Evolutionary conservation across 2,797 vertebrate genomes (phyloP).

Genomic region (Pogonophryne albipinna): DNA sequence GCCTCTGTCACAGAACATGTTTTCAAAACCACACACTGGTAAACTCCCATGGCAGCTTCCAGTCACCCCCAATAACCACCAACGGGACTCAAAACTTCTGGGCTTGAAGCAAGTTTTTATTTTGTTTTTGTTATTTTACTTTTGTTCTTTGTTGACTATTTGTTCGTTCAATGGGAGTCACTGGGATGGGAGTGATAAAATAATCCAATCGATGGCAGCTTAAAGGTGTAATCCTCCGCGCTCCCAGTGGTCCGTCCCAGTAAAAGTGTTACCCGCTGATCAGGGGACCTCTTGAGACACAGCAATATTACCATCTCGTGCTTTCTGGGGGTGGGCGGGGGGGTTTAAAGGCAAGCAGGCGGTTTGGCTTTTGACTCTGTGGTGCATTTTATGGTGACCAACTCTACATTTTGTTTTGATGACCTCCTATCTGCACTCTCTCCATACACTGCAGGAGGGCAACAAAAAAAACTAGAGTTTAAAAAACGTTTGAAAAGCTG

Average conservation of each 20-base stretch:
- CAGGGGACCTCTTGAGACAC: constrained; percentile 81
- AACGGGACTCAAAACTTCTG: constrained; percentile 82
- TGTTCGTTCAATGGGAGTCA: constrained; percentile 73
- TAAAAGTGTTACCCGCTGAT: constrained; percentile 77
- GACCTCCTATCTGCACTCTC: constrained; percentile 81
- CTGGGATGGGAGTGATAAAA: constrained; percentile 82
- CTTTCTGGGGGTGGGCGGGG: constrained; percentile 67
- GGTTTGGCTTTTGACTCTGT: constrained; percentile 82
- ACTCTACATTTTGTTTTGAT: constrained; percentile 76
- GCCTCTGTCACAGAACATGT: constrained; percentile 53
- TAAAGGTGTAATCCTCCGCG: constrained; percentile 77
- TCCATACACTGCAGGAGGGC: constrained; percentile 79
- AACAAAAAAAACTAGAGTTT: constrained; percentile 46
- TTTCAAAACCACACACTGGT: constrained; percentile 70
- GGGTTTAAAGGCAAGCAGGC: constrained; percentile 77
- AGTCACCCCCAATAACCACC: constrained; percentile 80
- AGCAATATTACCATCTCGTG: constrained; percentile 90
- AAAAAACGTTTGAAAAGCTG: constrained; percentile 53
- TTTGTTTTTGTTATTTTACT: constrained; percentile 50
- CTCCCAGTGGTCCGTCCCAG: constrained; percentile 81
- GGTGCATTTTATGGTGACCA: constrained; percentile 87
- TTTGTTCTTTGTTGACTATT: constrained; percentile 68
- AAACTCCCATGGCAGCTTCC: constrained; percentile 90
- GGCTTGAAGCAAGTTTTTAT: constrained; percentile 72
- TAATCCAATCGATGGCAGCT: constrained; percentile 87